phyloP scores from a whole-genome alignment of 2,113 vertebrate genomes.

The Ictalurus punctatus region DNA sequence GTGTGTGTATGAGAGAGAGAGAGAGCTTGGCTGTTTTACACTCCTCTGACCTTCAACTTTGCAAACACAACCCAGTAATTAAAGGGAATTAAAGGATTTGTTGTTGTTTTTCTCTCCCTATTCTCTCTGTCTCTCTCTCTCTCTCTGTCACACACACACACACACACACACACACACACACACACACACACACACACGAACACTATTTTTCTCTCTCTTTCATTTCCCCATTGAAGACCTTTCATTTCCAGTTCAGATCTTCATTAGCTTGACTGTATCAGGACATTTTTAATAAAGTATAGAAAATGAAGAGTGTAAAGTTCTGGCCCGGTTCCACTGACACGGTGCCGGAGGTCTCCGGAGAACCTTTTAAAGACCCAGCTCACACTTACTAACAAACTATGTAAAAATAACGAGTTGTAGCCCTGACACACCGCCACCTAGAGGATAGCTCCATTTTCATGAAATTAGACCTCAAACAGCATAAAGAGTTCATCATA shows the following conservation, averaged over 20 bases:
- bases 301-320: neutral
- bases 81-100: constrained; percentile 11
- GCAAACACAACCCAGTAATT: constrained; percentile 15
- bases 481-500: neutral
- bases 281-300: neutral
- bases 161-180: neutral
- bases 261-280: neutral
- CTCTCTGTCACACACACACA: neutral
- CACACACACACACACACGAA: constrained; percentile 6
- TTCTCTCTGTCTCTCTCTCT: neutral
- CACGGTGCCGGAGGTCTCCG: neutral
- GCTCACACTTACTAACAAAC: neutral
- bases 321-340: neutral
- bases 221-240: neutral
- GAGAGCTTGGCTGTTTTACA: neutral
- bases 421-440: neutral
- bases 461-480: neutral
- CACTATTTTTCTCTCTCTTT: neutral
- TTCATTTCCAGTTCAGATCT: neutral
- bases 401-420: neutral
- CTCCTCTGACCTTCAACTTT: constrained; percentile 4
- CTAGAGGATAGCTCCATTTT: neutral
- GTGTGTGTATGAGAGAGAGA: neutral
- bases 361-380: neutral
- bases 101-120: neutral